phyloP scores from a whole-genome alignment of 2,888 invertebrate genomes.

The Eulithis prunata region DNA sequence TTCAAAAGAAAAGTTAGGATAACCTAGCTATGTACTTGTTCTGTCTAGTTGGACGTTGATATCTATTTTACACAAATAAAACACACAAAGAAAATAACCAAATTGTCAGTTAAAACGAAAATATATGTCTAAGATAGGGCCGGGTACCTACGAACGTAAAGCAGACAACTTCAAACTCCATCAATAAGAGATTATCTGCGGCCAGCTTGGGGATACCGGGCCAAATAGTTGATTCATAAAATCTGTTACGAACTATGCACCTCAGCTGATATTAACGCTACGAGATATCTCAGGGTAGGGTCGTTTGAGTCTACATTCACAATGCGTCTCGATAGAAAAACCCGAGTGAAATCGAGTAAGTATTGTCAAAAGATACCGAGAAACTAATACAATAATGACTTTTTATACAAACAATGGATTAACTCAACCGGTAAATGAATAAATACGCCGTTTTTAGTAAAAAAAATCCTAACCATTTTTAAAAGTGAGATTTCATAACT shows the following conservation, averaged over 20 bases:
- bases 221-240: constrained; percentile 3
- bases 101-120: constrained; percentile 18
- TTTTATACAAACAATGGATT: constrained; percentile 14
- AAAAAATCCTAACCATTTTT: neutral
- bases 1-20: constrained; percentile 52
- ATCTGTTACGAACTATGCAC: constrained; percentile 8
- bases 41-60: constrained; percentile 12
- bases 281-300: neutral
- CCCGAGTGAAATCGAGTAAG: constrained; percentile 4
- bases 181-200: neutral
- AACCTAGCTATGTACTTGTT: constrained; percentile 54
- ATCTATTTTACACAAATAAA: constrained; percentile 19
- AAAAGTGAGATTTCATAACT: neutral
- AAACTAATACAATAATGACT: constrained; percentile 33
- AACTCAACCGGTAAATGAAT: too few species aligned
- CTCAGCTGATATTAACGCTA: constrained; percentile 3
- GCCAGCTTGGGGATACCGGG: neutral
- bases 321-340: neutral
- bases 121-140: constrained; percentile 7
- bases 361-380: constrained; percentile 17
- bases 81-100: constrained; percentile 17
- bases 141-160: neutral
- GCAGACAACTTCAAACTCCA: neutral
- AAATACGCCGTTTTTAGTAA: too few species aligned
- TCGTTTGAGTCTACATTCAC: constrained; percentile 7